A percentile compares a stretch with the other conserved stretches of the same genome.
Conservation (phyloP, 2,113 vertebrate species). For the Macrotus californicus region DNA sequence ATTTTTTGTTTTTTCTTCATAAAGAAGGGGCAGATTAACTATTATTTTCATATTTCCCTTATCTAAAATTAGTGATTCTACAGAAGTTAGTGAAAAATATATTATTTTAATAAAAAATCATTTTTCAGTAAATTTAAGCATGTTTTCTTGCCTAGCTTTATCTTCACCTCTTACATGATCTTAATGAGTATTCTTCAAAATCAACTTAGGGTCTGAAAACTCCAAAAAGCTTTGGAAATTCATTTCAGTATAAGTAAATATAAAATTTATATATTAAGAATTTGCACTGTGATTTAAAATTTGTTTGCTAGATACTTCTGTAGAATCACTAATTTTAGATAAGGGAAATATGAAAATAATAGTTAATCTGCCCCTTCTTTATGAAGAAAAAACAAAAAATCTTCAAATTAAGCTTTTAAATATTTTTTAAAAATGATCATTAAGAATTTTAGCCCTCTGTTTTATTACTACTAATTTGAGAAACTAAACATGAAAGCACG, state of each 20-base stretch:
- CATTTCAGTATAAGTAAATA: background rate
- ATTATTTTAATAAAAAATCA: background rate
- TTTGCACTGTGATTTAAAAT: background rate
- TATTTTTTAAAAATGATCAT: background rate
- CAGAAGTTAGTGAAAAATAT: too few relatives aligned
- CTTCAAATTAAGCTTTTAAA: background rate
- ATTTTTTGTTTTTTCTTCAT: background rate
- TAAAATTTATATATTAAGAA: background rate
- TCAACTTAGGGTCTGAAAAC: background rate
- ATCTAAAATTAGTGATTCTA: background rate
- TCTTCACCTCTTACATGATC: background rate
- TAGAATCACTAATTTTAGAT: background rate
- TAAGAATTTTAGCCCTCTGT: background rate
- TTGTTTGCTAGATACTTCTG: background rate
- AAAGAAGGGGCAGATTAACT: background rate
- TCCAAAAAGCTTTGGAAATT: background rate
- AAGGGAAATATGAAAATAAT: conserved; percentile 13
- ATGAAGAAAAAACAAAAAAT: background rate
- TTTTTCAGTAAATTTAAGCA: background rate
- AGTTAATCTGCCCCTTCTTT: background rate
- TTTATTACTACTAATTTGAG: background rate
- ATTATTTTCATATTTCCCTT: conserved; percentile 13
- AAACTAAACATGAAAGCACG: background rate
- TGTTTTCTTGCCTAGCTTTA: conserved; percentile 5
- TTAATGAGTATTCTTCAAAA: conserved; percentile 15